Evolutionary conservation across 2,797 vertebrate genomes (phyloP), one percentile per base, ranked within the genome.

Genomic region (Lycodopsis pacificus): DNA sequence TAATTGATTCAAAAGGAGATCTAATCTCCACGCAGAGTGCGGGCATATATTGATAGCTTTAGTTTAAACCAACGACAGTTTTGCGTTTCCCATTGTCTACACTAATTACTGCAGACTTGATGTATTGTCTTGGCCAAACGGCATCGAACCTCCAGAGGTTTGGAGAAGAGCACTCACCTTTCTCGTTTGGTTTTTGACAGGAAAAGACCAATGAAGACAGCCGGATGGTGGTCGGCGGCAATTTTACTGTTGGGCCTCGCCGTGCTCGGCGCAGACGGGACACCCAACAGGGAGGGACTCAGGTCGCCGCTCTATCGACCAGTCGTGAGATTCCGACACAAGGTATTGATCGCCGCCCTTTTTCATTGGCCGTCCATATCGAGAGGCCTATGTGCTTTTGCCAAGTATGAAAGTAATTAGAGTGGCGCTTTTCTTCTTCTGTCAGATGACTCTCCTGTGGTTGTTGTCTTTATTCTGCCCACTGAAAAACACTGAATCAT

Each of bases 251-350:
- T 92, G 89, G 95, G 96, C 88, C 93, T 95, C 63, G 65, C 94
- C 79, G 89, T 93, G 40, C 82, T 96, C 79, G 85, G 89, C 62
- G 84, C 92, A 72, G 94, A 96, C 0, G 96, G 95, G 78, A 95
- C 94, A 89, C 95, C 96, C 84, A 77, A 91, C 86, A 94, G 95
- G 86, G 96, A 96, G 91, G 95, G 81, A 89, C 94, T 95, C 0
- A 71, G 90, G 76, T 90, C 95, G 27, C 94, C 90, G 54, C 90
- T 92, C 58, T 96, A 97, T 92, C 97, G 95, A 78, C 95, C 96
- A 8, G 91, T 96, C 64, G 84, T 97, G 86, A 95, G 97, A 91
- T 95, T 99, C 90, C 95, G 98, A 70, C 97, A 99, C 91, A 98
- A 99, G 98, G 98, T 99, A 98, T 88, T 68, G 91, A 93, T 90